Conservation (phyloP, 2,888 invertebrate genomes). For the Leptinotarsa haldemani region DNA sequence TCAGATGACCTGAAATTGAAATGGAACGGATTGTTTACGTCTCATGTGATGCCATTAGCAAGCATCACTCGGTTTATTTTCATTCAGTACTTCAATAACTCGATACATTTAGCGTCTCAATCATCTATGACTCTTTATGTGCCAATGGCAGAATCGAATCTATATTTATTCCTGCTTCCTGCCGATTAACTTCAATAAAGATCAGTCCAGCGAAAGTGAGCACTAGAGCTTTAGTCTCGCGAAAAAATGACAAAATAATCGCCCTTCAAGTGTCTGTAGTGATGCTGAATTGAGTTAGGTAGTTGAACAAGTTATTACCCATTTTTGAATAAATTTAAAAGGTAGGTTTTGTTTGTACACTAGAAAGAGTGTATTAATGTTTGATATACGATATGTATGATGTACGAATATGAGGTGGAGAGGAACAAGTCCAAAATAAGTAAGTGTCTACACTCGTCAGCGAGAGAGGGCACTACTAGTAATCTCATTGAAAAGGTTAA, state of each 20-base stretch:
- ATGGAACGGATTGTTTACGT: neutral
- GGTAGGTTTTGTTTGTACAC: too few relatives aligned
- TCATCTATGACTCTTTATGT: slow-evolving; percentile 15
- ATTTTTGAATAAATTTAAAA: too few relatives aligned
- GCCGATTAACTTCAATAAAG: slow-evolving; percentile 7
- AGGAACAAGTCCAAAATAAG: too few relatives aligned
- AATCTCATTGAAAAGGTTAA: too few relatives aligned
- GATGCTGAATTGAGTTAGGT: neutral
- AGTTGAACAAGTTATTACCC: too few relatives aligned
- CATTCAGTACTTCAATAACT: slow-evolving; percentile 26
- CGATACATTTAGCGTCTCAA: slow-evolving; percentile 29
- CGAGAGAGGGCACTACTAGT: too few relatives aligned
- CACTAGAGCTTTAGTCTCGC: slow-evolving; percentile 8
- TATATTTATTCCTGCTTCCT: slow-evolving; percentile 27
- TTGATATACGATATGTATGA: too few relatives aligned
- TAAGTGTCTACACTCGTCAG: too few relatives aligned
- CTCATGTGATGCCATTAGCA: neutral
- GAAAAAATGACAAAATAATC: slow-evolving; percentile 8
- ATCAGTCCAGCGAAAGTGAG: too few relatives aligned
- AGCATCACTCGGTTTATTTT: neutral
- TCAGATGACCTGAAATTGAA: neutral
- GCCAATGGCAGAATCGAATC: slow-evolving; percentile 24
- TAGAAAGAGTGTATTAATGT: too few relatives aligned
- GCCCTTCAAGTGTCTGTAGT: neutral
- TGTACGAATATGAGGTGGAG: too few relatives aligned